Conservation (phyloP, 2,797 vertebrate species). For the Synanceia verrucosa region DNA sequence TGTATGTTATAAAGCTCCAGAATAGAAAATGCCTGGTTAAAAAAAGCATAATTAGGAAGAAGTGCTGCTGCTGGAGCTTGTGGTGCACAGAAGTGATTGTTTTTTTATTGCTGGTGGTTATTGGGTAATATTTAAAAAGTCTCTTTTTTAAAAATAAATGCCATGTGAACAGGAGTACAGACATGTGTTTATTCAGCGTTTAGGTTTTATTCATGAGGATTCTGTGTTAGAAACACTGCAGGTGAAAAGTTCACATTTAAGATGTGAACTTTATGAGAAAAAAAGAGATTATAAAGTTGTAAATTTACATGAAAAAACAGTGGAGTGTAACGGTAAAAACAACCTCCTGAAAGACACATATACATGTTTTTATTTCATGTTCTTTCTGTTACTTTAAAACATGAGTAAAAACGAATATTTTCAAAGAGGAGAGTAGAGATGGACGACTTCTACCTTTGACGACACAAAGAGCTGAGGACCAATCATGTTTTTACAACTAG, state of each 20-base stretch:
- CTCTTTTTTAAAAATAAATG: background rate
- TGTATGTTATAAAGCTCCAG: slow-evolving; percentile 59
- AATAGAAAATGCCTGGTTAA: slow-evolving; percentile 75
- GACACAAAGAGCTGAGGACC: too few relatives aligned
- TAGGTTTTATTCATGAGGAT: background rate
- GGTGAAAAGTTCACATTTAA: too few relatives aligned
- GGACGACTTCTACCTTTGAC: background rate
- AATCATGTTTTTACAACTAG: too few relatives aligned
- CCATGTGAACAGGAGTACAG: background rate
- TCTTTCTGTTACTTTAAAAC: too few relatives aligned
- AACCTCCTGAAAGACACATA: too few relatives aligned
- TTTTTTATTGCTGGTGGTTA: slow-evolving; percentile 17
- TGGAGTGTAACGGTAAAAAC: too few relatives aligned
- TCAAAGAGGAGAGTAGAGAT: background rate
- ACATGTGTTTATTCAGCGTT: background rate
- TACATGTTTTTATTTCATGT: too few relatives aligned
- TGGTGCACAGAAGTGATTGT: slow-evolving; percentile 26
- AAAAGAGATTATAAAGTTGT: too few relatives aligned
- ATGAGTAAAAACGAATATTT: too few relatives aligned
- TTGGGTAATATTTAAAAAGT: slow-evolving; percentile 16
- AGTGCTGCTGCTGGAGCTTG: slow-evolving; percentile 30
- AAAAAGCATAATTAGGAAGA: slow-evolving; percentile 72
- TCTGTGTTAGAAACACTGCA: too few relatives aligned
- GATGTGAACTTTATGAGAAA: too few relatives aligned
- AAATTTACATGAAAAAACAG: too few relatives aligned